Conservation (phyloP, 1,140 invertebrate species). For the Papilio aristodemus region DNA sequence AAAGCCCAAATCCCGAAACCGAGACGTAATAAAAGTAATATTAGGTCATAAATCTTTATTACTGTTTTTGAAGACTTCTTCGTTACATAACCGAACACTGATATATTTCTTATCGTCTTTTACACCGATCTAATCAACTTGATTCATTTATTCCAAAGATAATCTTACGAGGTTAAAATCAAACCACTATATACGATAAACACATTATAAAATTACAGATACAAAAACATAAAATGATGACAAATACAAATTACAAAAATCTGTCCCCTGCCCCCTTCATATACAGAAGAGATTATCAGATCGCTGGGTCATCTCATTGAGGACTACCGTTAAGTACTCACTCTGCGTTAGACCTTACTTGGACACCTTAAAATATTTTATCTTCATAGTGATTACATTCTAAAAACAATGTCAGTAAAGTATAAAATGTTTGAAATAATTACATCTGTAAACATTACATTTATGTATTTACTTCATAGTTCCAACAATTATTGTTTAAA, state of each 20-base stretch:
- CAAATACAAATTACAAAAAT: too few relatives aligned
- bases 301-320: too few relatives aligned
- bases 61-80: conserved; percentile 47
- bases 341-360: too few relatives aligned
- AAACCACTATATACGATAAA: neutral
- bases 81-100: conserved; percentile 61
- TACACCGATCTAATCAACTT: conserved; percentile 3
- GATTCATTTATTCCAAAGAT: conserved; percentile 8
- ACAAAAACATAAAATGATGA: neutral
- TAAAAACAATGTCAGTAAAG: neutral
- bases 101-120: conserved; percentile 58
- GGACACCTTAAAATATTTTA: too few relatives aligned
- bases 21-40: conserved; percentile 73
- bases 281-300: too few relatives aligned
- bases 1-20: conserved; percentile 67
- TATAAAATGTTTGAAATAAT: neutral
- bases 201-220: neutral
- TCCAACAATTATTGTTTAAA: neutral
- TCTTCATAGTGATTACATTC: too few relatives aligned
- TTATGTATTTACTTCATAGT: neutral
- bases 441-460: neutral
- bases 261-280: too few relatives aligned
- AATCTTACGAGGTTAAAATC: neutral
- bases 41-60: conserved; percentile 72
- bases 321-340: too few relatives aligned